Evolutionary conservation across 2,888 invertebrate genomes (phyloP).

Genomic region (Drosophila anceps): DNA sequence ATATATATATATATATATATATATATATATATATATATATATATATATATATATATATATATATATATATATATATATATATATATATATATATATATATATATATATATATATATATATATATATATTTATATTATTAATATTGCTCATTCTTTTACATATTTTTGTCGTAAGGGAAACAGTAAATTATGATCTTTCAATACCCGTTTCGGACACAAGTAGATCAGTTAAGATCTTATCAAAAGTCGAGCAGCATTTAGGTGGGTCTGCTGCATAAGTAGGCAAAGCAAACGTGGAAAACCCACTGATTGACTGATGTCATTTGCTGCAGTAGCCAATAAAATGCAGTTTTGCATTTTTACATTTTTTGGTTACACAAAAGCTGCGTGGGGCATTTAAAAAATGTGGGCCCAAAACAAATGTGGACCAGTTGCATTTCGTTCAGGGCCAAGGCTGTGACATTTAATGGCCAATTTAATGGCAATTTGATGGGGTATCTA

Average conservation of each 20-base stretch:
- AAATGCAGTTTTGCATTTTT: constrained; percentile 51
- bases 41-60: no score
- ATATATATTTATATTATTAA: no score
- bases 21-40: no score
- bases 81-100: no score
- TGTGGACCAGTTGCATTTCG: constrained; percentile 46
- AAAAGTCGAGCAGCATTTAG: constrained; percentile 8
- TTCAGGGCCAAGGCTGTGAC: constrained; percentile 58
- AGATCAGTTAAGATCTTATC: neutral
- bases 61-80: no score
- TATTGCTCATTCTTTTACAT: no score
- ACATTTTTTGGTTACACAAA: constrained; percentile 51
- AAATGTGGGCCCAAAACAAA: constrained; percentile 33
- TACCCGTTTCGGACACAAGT: neutral
- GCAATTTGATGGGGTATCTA: constrained; percentile 23
- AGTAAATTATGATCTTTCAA: neutral
- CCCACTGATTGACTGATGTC: constrained; percentile 57
- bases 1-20: no score
- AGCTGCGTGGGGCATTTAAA: constrained; percentile 13
- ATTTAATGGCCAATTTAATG: constrained; percentile 39
- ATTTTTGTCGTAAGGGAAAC: neutral
- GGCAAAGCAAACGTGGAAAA: constrained; percentile 35
- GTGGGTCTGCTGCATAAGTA: constrained; percentile 46
- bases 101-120: no score
- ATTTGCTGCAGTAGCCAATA: constrained; percentile 45